These are phyloP conservation scores for Pheosia gnoma DNA, from an alignment of 2,888 invertebrate species.

Conservation along the genomic window DNA sequence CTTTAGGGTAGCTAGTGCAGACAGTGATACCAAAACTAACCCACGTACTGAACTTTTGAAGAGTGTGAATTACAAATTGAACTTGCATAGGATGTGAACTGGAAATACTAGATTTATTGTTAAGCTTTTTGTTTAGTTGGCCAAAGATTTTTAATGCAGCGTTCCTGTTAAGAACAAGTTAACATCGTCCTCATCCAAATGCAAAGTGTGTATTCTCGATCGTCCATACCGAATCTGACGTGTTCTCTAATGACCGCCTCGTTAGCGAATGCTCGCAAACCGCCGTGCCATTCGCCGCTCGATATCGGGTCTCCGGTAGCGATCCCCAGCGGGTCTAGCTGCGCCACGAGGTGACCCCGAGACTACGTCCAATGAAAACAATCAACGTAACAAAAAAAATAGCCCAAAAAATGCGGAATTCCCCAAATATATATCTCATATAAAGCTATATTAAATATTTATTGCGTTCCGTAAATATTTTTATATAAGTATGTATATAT, in stretches of 20 bases:
- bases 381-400: slow-evolving; percentile 39
- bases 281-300: slow-evolving; percentile 79
- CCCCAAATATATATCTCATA: slow-evolving; percentile 28
- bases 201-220: slow-evolving; percentile 52
- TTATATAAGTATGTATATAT: background rate
- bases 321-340: slow-evolving; percentile 96
- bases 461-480: slow-evolving; percentile 20
- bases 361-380: slow-evolving; percentile 85
- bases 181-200: slow-evolving; percentile 58
- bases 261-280: slow-evolving; percentile 79
- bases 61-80: slow-evolving; percentile 31
- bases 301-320: slow-evolving; percentile 87
- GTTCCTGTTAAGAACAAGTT: slow-evolving; percentile 38
- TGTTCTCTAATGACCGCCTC: slow-evolving; percentile 82
- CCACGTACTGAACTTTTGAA: slow-evolving; percentile 46
- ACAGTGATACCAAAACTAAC: slow-evolving; percentile 55
- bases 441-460: slow-evolving; percentile 28
- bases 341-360: slow-evolving; percentile 96
- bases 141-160: too few relatives aligned
- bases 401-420: slow-evolving; percentile 26
- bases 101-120: slow-evolving; percentile 7
- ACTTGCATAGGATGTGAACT: slow-evolving; percentile 37
- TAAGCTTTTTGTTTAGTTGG: background rate
- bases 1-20: slow-evolving; percentile 31
- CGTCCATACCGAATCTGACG: slow-evolving; percentile 81